Evolutionary conservation across 2,797 vertebrate species (phyloP).

Genomic region (Triplophysa bombifrons): DNA sequence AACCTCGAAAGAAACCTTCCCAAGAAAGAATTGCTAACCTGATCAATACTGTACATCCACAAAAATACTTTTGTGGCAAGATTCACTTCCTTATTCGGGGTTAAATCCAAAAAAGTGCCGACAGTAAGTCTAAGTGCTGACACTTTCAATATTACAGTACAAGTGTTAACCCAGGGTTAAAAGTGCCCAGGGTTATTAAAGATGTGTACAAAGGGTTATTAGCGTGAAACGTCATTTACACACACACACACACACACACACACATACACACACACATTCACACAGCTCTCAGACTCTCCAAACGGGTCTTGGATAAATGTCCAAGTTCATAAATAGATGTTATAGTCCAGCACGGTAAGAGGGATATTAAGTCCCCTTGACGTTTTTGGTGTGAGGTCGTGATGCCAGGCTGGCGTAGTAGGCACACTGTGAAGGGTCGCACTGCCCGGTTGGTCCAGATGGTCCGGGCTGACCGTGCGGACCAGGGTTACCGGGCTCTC

Average conservation of each 20-base stretch:
- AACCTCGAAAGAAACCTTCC: neutral
- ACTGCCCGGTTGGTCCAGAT: constrained; percentile 85
- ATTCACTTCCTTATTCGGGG: neutral
- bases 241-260: constrained; percentile 26
- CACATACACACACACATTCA: too few species aligned
- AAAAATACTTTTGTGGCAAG: neutral
- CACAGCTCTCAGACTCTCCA: constrained; percentile 62
- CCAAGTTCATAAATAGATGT: constrained; percentile 76
- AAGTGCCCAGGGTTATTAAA: constrained; percentile 21
- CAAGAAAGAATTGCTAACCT: neutral
- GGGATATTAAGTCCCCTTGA: constrained; percentile 86
- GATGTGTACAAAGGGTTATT: neutral
- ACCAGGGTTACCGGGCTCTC: constrained; percentile 89
- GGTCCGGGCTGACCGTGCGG: constrained; percentile 85
- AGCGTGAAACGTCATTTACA: constrained; percentile 9
- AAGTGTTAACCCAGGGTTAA: constrained; percentile 28
- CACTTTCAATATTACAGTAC: neutral
- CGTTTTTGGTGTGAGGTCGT: constrained; percentile 82
- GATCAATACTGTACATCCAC: neutral
- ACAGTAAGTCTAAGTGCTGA: constrained; percentile 4
- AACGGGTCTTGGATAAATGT: constrained; percentile 64
- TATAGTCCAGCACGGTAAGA: constrained; percentile 50
- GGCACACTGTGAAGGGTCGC: constrained; percentile 93
- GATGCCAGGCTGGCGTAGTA: constrained; percentile 94
- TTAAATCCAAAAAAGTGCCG: neutral